These are phyloP conservation scores for Omphaloscelis lunosa DNA, from an alignment of 2,888 invertebrate species.

Conservation along the genomic window DNA sequence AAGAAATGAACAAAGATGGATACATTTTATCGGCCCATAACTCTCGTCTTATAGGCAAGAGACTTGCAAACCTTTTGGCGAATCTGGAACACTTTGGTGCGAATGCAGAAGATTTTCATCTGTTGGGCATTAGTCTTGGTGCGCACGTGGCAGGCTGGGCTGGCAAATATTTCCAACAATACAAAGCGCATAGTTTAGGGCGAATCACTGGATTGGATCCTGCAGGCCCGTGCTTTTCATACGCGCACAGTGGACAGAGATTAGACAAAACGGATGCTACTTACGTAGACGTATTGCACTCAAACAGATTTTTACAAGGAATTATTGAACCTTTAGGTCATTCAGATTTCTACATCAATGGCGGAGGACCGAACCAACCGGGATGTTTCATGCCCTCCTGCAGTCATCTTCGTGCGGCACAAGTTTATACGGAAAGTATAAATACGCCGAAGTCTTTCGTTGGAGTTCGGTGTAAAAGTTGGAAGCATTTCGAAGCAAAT, in stretches of 20 bases:
- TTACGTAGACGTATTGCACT: slow-evolving; percentile 87
- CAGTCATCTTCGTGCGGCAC: slow-evolving; percentile 86
- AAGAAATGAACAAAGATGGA: slow-evolving; percentile 84
- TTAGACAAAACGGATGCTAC: slow-evolving; percentile 85
- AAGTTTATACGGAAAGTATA: slow-evolving; percentile 86
- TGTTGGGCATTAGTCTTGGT: slow-evolving; percentile 91
- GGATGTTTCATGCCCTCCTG: slow-evolving; percentile 91
- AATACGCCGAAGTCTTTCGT: slow-evolving; percentile 84
- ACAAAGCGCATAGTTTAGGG: slow-evolving; percentile 81
- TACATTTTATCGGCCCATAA: slow-evolving; percentile 87
- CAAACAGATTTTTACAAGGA: slow-evolving; percentile 87
- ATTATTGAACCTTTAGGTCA: slow-evolving; percentile 92
- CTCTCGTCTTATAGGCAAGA: slow-evolving; percentile 87
- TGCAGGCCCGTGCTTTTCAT: slow-evolving; percentile 88
- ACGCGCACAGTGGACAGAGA: slow-evolving; percentile 84
- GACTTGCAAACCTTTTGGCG: slow-evolving; percentile 88
- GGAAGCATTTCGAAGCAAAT: slow-evolving; percentile 83
- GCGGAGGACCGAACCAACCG: slow-evolving; percentile 93
- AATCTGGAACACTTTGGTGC: slow-evolving; percentile 86
- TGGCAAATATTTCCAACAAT: slow-evolving; percentile 85
- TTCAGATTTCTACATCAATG: slow-evolving; percentile 94
- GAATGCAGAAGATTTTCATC: slow-evolving; percentile 87
- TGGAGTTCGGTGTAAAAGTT: slow-evolving; percentile 82
- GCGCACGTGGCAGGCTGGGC: slow-evolving; percentile 90
- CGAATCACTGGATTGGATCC: slow-evolving; percentile 89